phyloP scores from a whole-genome alignment of 2,797 vertebrate species.

The Sebastiscus tertius region DNA sequence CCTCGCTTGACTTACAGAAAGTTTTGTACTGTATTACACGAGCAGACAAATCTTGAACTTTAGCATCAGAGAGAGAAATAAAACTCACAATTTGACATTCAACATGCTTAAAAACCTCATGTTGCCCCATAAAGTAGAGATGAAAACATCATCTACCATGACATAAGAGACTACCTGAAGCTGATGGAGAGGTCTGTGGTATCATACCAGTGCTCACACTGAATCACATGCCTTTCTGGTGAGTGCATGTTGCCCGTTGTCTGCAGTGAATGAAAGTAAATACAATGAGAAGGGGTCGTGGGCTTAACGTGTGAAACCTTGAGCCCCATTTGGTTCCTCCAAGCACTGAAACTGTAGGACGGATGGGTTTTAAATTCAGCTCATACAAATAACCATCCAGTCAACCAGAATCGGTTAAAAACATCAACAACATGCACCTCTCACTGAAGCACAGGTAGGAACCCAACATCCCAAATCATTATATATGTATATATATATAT shows the following conservation, averaged over 20 bases:
- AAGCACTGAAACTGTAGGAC: constrained; percentile 7
- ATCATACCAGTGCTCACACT: constrained; percentile 17
- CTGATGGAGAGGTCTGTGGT: constrained; percentile 25
- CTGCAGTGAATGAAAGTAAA: constrained; percentile 33
- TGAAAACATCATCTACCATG: constrained; percentile 14
- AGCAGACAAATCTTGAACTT: constrained; percentile 23
- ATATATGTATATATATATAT: background rate
- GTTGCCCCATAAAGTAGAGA: background rate
- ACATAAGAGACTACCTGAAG: constrained; percentile 14
- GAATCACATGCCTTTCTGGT: constrained; percentile 27
- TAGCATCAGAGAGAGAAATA: constrained; percentile 15
- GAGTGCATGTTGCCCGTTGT: constrained; percentile 37
- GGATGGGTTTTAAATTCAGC: constrained; percentile 11
- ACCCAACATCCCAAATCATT: constrained; percentile 27
- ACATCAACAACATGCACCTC: constrained; percentile 58
- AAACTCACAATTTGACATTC: constrained; percentile 37
- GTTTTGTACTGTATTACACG: constrained; percentile 28
- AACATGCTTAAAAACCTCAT: constrained; percentile 51
- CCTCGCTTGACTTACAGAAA: constrained; percentile 32
- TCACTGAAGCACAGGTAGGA: constrained; percentile 43
- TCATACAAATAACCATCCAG: constrained; percentile 44
- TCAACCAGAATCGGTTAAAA: constrained; percentile 19
- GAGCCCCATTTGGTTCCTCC: background rate
- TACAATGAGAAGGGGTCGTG: constrained; percentile 6
- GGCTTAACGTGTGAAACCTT: constrained; percentile 29